These are phyloP conservation scores for Cheirogaleus major DNA, from an alignment of 2,797 vertebrate genomes.

Conservation along the genomic window DNA sequence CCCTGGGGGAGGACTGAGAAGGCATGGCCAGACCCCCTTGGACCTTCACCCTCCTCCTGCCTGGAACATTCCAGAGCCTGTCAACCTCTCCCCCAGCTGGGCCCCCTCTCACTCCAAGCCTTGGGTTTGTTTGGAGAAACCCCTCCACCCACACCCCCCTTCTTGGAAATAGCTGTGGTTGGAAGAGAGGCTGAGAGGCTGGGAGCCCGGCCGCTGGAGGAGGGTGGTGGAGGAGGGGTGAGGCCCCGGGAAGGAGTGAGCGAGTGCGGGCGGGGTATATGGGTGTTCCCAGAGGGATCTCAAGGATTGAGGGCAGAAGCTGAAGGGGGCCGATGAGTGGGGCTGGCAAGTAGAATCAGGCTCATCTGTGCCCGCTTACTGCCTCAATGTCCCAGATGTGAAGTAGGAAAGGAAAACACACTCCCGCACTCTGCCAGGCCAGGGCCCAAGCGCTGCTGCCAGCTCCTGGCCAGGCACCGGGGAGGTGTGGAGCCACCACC, in stretches of 20 bases:
- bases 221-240: constrained; percentile 35
- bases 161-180: constrained; percentile 80
- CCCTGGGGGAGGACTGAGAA: background rate
- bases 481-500: background rate
- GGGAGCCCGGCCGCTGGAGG: constrained; percentile 38
- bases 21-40: background rate
- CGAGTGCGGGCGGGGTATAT: background rate
- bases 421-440: background rate
- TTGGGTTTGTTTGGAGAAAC: constrained; percentile 78
- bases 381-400: constrained; percentile 3
- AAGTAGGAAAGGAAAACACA: background rate
- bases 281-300: background rate
- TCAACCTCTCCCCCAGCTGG: constrained; percentile 47
- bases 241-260: constrained; percentile 52
- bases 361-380: background rate
- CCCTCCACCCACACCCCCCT: constrained; percentile 69
- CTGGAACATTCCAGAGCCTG: constrained; percentile 54
- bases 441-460: background rate
- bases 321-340: background rate
- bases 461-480: background rate
- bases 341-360: background rate
- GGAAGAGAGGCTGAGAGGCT: constrained; percentile 48
- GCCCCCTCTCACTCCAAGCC: constrained; percentile 62
- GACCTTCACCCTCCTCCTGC: constrained; percentile 23
- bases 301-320: background rate